These are phyloP conservation scores for Cheilosia variabilis DNA, from an alignment of 2,888 invertebrate genomes.

Conservation along the genomic window DNA sequence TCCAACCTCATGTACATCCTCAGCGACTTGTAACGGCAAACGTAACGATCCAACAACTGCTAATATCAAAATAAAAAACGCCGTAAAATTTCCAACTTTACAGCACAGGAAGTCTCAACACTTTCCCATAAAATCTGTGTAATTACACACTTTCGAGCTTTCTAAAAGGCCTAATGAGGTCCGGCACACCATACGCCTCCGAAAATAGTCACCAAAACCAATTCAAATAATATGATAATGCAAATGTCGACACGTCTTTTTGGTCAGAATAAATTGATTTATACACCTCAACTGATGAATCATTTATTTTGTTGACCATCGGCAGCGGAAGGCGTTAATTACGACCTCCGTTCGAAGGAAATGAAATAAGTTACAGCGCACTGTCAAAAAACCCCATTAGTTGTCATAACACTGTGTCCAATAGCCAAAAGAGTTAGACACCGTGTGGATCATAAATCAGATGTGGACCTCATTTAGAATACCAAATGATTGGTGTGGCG, in stretches of 20 bases:
- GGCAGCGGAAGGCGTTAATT: constrained; percentile 72
- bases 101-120: constrained; percentile 64
- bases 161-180: constrained; percentile 58
- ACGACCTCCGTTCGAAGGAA: constrained; percentile 50
- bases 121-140: constrained; percentile 55
- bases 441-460: constrained; percentile 66
- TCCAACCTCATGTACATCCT: constrained; percentile 23
- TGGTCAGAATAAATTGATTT: constrained; percentile 51
- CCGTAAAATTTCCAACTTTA: constrained; percentile 45
- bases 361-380: constrained; percentile 55
- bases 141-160: constrained; percentile 55
- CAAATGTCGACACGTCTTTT: constrained; percentile 25
- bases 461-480: constrained; percentile 73
- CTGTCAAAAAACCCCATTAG: constrained; percentile 67
- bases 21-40: constrained; percentile 11
- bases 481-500: constrained; percentile 61
- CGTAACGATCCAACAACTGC: constrained; percentile 9
- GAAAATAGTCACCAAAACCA: background rate
- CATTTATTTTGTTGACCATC: constrained; percentile 36
- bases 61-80: constrained; percentile 18
- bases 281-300: constrained; percentile 56
- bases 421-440: constrained; percentile 25
- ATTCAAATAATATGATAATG: constrained; percentile 6
- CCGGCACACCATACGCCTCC: constrained; percentile 15
- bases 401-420: constrained; percentile 64